Conservation (phyloP, 2,888 invertebrate species). For the Philonicus albiceps region DNA sequence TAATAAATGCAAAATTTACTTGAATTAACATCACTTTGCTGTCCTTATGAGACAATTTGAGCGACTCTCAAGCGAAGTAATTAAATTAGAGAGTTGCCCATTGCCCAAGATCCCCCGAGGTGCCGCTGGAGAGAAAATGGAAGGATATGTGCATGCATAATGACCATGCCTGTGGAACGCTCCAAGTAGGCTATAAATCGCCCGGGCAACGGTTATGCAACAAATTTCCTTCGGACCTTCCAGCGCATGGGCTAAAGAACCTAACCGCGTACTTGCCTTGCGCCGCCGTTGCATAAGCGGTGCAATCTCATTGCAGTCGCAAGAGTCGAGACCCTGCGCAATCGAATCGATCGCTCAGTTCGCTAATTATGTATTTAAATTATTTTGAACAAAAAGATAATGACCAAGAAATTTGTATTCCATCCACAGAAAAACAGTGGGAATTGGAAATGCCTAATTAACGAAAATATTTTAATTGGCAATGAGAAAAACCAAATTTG, state of each 20-base stretch:
- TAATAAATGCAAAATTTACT: not conserved
- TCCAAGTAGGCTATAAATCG: not conserved
- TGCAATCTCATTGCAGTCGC: not conserved
- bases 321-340: not conserved
- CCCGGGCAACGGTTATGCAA: not conserved
- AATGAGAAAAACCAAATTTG: constrained; percentile 41
- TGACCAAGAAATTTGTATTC: constrained; percentile 4
- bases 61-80: not conserved
- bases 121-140: not conserved
- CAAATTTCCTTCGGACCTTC: not conserved
- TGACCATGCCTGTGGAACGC: not conserved
- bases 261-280: not conserved
- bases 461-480: constrained; percentile 45
- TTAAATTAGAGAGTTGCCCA: not conserved
- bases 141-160: not conserved
- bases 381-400: not conserved
- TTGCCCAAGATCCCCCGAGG: not conserved
- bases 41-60: not conserved
- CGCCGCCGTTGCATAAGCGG: not conserved
- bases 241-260: not conserved
- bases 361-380: not conserved
- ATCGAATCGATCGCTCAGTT: not conserved
- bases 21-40: not conserved
- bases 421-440: not conserved
- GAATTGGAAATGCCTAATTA: constrained; percentile 32